Evolutionary conservation across 2,888 invertebrate species (phyloP).

Genomic region (Silvanus unidentatus): DNA sequence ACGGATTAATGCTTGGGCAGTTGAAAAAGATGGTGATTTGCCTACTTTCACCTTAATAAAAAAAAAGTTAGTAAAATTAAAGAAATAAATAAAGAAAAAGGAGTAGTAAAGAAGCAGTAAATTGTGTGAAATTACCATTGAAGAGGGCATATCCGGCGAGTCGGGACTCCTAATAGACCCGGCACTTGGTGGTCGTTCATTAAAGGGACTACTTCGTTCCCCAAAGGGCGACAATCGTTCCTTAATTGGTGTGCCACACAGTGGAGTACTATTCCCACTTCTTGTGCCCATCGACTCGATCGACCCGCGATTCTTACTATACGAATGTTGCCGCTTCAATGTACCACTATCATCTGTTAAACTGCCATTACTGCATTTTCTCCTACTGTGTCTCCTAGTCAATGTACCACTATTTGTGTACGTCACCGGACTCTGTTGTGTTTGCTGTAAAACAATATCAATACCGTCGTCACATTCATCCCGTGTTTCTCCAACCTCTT

Average conservation of each 20-base stretch:
- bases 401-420: conserved; percentile 44
- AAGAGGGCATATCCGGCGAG: conserved; percentile 38
- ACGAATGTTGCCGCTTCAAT: conserved; percentile 56
- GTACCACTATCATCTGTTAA: conserved; percentile 47
- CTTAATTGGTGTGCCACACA: conserved; percentile 49
- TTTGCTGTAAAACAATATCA: conserved; percentile 34
- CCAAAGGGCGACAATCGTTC: conserved; percentile 48
- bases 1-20: no score
- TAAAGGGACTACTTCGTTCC: conserved; percentile 28
- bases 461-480: conserved; percentile 50
- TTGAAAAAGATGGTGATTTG: no score
- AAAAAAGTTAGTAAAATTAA: no score
- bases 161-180: conserved; percentile 35
- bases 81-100: not conserved
- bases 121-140: conserved; percentile 36
- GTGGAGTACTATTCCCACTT: conserved; percentile 49
- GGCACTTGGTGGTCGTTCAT: conserved; percentile 36
- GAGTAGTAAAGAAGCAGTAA: not conserved
- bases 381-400: conserved; percentile 51
- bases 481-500: conserved; percentile 76
- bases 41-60: no score
- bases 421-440: conserved; percentile 39
- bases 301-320: conserved; percentile 47
- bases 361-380: conserved; percentile 44
- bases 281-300: conserved; percentile 49